phyloP scores from a whole-genome alignment of 1,140 invertebrate species.

The Proctacanthus coquilletti region DNA sequence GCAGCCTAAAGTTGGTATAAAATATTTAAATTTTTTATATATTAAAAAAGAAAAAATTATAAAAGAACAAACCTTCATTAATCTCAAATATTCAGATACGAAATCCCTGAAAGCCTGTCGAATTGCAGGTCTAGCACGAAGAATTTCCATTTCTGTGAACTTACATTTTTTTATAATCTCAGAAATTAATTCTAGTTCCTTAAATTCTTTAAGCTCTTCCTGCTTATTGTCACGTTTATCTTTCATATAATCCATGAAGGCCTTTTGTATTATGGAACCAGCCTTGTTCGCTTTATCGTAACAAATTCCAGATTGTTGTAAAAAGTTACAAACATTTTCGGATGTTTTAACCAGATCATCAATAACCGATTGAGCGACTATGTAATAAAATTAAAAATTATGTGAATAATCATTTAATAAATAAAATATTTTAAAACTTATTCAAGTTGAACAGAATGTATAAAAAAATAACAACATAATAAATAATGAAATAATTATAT shows the following conservation, averaged over 20 bases:
- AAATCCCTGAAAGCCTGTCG: constrained; percentile 23
- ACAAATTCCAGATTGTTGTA: too few relatives aligned
- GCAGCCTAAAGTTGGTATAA: too few relatives aligned
- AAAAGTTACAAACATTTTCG: too few relatives aligned
- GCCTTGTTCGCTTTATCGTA: constrained; percentile 19
- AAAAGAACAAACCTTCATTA: too few relatives aligned
- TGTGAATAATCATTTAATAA: too few relatives aligned
- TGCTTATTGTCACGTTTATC: constrained; percentile 20
- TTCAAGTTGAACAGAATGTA: too few relatives aligned
- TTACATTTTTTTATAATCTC: constrained; percentile 18
- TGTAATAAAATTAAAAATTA: constrained; percentile 8
- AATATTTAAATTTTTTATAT: too few relatives aligned
- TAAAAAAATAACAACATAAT: not conserved
- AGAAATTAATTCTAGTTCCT: constrained; percentile 19
- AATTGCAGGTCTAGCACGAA: constrained; percentile 17
- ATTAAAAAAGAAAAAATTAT: too few relatives aligned
- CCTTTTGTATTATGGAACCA: constrained; percentile 19
- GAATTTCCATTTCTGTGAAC: constrained; percentile 17
- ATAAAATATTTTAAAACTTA: too few relatives aligned
- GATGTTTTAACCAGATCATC: constrained; percentile 18
- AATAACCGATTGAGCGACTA: constrained; percentile 21
- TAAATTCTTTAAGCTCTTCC: constrained; percentile 15
- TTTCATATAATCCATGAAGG: constrained; percentile 23
- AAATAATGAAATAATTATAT: not conserved
- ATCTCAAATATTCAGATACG: too few relatives aligned